Conservation (phyloP, 2,888 invertebrate species). For the Tipula unca region DNA sequence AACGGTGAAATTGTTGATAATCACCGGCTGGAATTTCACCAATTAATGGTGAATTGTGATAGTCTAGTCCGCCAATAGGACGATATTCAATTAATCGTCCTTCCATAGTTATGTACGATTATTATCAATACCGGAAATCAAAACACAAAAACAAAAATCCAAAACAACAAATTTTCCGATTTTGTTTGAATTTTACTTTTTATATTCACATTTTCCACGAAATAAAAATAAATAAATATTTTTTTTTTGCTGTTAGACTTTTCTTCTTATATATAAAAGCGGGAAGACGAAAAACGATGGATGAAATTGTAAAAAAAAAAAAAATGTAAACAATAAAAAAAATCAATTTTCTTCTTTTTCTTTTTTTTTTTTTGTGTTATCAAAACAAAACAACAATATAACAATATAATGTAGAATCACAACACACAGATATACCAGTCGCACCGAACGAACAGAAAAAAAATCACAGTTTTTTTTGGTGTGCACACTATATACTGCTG, state of each 20-base stretch:
- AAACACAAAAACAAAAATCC: not conserved
- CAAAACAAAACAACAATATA: conserved; percentile 19
- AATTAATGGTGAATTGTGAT: conserved; percentile 51
- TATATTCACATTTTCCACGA: not conserved
- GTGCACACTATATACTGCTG: conserved; percentile 1
- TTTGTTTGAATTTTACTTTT: not conserved
- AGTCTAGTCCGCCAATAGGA: conserved; percentile 50
- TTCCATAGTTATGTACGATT: no score
- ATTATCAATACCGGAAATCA: not conserved
- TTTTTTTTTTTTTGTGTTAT: not conserved
- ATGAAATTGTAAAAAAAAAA: not conserved
- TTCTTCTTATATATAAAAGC: not conserved
- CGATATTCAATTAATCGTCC: conserved; percentile 48
- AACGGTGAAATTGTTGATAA: conserved; percentile 53
- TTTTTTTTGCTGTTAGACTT: not conserved
- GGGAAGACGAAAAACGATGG: not conserved
- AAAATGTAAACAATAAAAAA: conserved; percentile 14
- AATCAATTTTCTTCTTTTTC: not conserved
- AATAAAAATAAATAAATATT: not conserved
- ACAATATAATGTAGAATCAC: not conserved
- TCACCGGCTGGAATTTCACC: conserved; percentile 55
- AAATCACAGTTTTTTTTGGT: not conserved
- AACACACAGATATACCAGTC: conserved; percentile 1
- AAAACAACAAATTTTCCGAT: not conserved
- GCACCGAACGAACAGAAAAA: conserved; percentile 10